These are phyloP conservation scores for Mohoua ochrocephala DNA, from an alignment of 2,113 vertebrate genomes.

Conservation along the genomic window DNA sequence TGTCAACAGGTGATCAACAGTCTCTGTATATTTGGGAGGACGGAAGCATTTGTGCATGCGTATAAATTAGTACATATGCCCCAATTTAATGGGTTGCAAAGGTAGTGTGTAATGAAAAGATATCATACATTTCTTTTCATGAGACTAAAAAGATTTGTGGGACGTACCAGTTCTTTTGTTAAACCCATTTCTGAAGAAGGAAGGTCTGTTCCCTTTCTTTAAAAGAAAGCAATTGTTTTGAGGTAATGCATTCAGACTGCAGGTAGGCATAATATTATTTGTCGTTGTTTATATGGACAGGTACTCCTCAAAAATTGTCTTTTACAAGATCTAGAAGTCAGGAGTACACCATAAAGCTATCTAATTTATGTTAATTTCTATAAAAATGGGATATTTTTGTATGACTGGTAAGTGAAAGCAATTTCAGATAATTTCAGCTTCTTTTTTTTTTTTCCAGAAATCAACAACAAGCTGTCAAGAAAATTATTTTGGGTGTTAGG, in stretches of 20 bases:
- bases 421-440: not conserved
- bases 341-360: not conserved
- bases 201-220: not conserved
- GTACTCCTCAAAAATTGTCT: not conserved
- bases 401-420: not conserved
- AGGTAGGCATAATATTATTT: not conserved
- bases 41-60: not conserved
- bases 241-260: not conserved
- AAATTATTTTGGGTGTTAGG: not conserved
- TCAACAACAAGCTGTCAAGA: not conserved
- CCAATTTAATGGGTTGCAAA: not conserved
- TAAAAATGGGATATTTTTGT: not conserved
- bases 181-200: not conserved
- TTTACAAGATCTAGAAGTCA: not conserved
- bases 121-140: not conserved
- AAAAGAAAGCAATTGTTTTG: not conserved
- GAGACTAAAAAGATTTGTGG: not conserved
- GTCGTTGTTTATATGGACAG: not conserved
- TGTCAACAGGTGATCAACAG: not conserved
- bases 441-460: not conserved
- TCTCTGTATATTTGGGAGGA: not conserved
- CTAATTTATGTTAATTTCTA: not conserved
- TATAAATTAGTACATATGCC: not conserved
- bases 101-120: not conserved
- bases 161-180: not conserved